These are phyloP conservation scores for Rhincodon typus DNA, from an alignment of 2,797 vertebrate genomes.

Conservation along the genomic window DNA sequence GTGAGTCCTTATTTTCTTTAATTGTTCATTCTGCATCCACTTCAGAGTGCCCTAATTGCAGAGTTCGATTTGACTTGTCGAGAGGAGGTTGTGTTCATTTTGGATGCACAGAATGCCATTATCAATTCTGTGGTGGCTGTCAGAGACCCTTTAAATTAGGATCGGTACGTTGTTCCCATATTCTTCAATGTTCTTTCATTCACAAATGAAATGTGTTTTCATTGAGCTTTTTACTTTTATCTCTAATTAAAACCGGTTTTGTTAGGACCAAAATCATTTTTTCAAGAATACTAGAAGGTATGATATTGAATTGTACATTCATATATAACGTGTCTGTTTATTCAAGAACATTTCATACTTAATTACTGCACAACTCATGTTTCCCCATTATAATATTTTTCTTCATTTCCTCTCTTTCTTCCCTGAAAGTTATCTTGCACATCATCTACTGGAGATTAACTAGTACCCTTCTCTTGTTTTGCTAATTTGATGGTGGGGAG, in stretches of 20 bases:
- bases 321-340: not conserved
- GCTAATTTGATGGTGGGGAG: not conserved
- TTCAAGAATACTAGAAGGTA: not conserved
- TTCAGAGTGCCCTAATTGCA: constrained; percentile 63
- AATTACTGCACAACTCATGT: too few relatives aligned
- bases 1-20: not conserved
- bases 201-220: not conserved
- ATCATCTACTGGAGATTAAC: not conserved
- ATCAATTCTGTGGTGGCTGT: constrained; percentile 68
- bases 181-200: not conserved
- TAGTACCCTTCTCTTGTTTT: not conserved
- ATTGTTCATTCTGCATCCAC: not conserved
- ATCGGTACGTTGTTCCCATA: constrained; percentile 47
- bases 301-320: not conserved
- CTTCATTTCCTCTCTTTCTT: not conserved
- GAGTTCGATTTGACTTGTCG: constrained; percentile 56
- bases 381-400: not conserved
- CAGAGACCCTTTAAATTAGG: constrained; percentile 53
- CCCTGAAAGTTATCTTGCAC: not conserved
- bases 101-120: constrained; percentile 62
- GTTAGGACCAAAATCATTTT: not conserved
- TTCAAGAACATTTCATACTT: too few relatives aligned
- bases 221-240: not conserved
- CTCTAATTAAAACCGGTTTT: not conserved
- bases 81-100: constrained; percentile 71